Conservation (phyloP, 2,797 vertebrate genomes). For the Hydrocynus forskahlii region DNA sequence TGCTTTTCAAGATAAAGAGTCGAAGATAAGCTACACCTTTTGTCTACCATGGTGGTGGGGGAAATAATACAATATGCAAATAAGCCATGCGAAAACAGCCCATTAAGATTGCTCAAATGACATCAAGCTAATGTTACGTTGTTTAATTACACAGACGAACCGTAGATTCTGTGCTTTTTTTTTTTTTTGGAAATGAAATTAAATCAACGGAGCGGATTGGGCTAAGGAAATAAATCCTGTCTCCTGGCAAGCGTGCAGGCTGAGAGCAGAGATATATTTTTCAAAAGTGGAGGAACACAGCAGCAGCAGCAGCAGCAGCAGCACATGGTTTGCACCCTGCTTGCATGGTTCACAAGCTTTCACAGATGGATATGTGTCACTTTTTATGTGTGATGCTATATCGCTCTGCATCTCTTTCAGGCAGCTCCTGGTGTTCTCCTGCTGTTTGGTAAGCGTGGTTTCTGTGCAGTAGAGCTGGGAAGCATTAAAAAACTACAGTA, state of each 20-base stretch:
- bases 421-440: neutral
- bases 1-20: slow-evolving; percentile 4
- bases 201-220: slow-evolving; percentile 10
- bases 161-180: neutral
- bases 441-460: neutral
- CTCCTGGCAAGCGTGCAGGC: slow-evolving; percentile 26
- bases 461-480: neutral
- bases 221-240: slow-evolving; percentile 21
- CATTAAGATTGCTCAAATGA: slow-evolving; percentile 5
- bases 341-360: slow-evolving; percentile 15
- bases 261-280: slow-evolving; percentile 16
- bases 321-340: slow-evolving; percentile 24
- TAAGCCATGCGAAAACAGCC: neutral
- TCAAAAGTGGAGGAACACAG: slow-evolving; percentile 20
- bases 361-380: slow-evolving; percentile 33
- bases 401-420: neutral
- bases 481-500: neutral
- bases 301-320: slow-evolving; percentile 28
- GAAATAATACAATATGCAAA: slow-evolving; percentile 16
- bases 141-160: slow-evolving; percentile 9
- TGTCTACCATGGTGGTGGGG: neutral
- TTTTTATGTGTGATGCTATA: slow-evolving; percentile 22
- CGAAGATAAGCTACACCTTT: slow-evolving; percentile 10
- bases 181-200: neutral
- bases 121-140: neutral